A percentile compares a stretch with the other conserved stretches of the same genome.
Evolutionary conservation across 2,797 vertebrate species (phyloP).

Genomic region (Australoheros facetus): DNA sequence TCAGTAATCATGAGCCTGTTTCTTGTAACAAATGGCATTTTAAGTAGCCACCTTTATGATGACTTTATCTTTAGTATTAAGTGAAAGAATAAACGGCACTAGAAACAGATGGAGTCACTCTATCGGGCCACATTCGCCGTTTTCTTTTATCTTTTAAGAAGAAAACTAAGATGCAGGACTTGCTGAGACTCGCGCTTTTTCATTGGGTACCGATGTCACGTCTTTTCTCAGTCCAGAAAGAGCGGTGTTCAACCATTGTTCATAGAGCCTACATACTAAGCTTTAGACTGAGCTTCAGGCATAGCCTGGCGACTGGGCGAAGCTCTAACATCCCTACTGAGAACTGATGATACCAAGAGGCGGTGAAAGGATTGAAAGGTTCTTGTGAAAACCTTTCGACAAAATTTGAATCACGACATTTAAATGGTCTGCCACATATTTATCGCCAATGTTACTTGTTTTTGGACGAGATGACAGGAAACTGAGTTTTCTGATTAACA

Average conservation of each 20-base stretch:
- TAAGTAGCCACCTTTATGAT: neutral
- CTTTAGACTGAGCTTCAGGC: neutral
- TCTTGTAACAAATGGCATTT: neutral
- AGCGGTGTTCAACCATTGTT: conserved; percentile 30
- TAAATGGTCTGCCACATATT: neutral
- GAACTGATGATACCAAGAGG: neutral
- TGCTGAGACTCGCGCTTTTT: conserved; percentile 11
- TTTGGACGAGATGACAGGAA: neutral
- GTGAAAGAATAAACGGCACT: neutral
- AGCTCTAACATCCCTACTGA: neutral
- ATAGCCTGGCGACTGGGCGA: neutral
- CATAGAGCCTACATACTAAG: neutral
- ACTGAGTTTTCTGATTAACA: neutral
- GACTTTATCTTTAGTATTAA: neutral
- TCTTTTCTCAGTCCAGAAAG: conserved; percentile 26
- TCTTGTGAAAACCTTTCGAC: neutral
- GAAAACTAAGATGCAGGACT: neutral
- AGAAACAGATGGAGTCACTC: neutral
- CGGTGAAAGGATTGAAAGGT: neutral
- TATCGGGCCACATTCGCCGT: neutral
- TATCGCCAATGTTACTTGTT: neutral
- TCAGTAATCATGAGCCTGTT: neutral
- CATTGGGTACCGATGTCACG: conserved; percentile 21
- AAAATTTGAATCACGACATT: conserved; percentile 6
- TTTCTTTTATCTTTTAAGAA: neutral